Conservation (phyloP, 2,888 invertebrate species). For the Orthosia gothica region DNA sequence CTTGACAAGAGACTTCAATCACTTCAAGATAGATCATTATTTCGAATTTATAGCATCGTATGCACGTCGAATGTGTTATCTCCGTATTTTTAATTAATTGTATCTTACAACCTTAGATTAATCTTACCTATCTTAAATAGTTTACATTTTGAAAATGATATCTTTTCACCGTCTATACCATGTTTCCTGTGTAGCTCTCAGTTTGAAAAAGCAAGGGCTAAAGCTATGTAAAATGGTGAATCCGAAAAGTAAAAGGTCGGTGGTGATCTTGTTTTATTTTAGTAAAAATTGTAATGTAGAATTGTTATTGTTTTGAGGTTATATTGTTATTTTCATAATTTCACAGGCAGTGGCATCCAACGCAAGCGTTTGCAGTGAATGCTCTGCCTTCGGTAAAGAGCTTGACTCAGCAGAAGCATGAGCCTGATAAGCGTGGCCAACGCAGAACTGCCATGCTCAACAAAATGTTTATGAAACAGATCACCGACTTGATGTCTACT, state of each 20-base stretch:
- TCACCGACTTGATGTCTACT: conserved; percentile 95
- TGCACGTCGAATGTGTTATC: conserved; percentile 5
- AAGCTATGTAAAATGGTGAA: conserved; percentile 87
- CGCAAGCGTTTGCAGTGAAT: conserved; percentile 68
- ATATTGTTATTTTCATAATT: conserved; percentile 61
- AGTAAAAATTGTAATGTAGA: not conserved
- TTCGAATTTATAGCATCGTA: conserved; percentile 8
- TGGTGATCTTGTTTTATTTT: not conserved
- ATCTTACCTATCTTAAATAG: conserved; percentile 1
- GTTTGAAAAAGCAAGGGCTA: conserved; percentile 82
- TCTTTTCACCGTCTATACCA: conserved; percentile 82
- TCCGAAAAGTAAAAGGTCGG: conserved; percentile 84
- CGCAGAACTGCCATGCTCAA: conserved; percentile 94
- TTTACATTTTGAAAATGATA: conserved; percentile 64
- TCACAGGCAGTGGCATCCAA: conserved; percentile 83
- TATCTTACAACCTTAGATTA: conserved; percentile 29
- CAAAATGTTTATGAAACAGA: conserved; percentile 95
- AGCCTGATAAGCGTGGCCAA: conserved; percentile 89
- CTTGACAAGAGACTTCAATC: not conserved
- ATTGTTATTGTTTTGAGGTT: conserved; percentile 51
- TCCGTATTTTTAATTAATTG: conserved; percentile 32
- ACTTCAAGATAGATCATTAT: conserved; percentile 12
- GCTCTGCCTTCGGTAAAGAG: conserved; percentile 83
- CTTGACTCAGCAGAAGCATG: conserved; percentile 86
- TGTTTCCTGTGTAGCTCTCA: conserved; percentile 74